These are phyloP conservation scores for Gymnoscelis rufifasciata DNA, from an alignment of 2,888 invertebrate genomes.

Conservation along the genomic window DNA sequence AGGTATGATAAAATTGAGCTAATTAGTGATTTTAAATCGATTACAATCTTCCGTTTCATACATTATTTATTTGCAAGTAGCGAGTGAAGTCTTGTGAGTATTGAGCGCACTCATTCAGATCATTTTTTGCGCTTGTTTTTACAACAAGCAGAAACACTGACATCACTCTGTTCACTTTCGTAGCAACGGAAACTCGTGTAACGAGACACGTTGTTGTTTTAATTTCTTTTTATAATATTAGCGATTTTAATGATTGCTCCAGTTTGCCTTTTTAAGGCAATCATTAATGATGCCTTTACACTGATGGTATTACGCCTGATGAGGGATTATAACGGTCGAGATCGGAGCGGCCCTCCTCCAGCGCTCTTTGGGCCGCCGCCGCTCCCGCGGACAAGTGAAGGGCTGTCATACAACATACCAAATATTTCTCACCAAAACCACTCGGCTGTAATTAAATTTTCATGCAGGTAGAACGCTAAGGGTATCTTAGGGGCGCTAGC, in stretches of 20 bases:
- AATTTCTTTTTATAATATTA: conserved; percentile 70
- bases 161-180: conserved; percentile 75
- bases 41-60: conserved; percentile 50
- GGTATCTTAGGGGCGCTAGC: conserved; percentile 36
- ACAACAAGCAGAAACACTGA: conserved; percentile 48
- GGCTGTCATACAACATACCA: conserved; percentile 67
- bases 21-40: conserved; percentile 20
- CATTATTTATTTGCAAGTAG: conserved; percentile 40
- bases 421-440: conserved; percentile 63
- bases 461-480: conserved; percentile 46
- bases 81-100: conserved; percentile 42
- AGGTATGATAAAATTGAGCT: conserved; percentile 2
- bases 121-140: conserved; percentile 67
- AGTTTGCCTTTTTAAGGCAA: conserved; percentile 74
- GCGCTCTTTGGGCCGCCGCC: conserved; percentile 46
- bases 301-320: conserved; percentile 65
- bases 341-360: conserved; percentile 53
- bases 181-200: conserved; percentile 74
- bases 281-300: conserved; percentile 76
- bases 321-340: conserved; percentile 72
- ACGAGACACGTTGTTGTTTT: conserved; percentile 65
- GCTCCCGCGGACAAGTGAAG: conserved; percentile 58
- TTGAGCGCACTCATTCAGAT: conserved; percentile 58
- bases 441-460: conserved; percentile 59
- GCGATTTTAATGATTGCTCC: conserved; percentile 74